Evolutionary conservation across 2,113 vertebrate genomes (phyloP).

Genomic region (Gopherus evgoodei): DNA sequence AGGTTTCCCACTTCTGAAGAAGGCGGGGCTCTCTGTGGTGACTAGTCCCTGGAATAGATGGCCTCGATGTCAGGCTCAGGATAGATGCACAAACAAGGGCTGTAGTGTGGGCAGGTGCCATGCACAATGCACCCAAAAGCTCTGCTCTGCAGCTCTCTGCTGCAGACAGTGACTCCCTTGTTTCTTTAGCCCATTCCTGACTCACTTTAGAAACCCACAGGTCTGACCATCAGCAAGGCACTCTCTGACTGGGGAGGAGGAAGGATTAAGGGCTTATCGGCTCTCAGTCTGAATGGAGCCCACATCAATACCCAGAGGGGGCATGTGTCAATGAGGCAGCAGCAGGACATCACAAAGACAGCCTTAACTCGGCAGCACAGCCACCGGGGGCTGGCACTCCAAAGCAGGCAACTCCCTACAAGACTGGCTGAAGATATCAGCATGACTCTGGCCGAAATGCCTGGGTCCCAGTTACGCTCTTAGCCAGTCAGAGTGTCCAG

Average conservation of each 20-base stretch:
- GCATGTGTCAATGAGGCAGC: fast-evolving
- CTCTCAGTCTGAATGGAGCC: background rate
- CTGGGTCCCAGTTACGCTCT: background rate
- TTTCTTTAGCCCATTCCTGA: no score
- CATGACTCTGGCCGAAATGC: background rate
- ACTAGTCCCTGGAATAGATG: background rate
- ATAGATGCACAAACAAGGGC: background rate
- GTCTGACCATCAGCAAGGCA: background rate
- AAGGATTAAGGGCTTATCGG: background rate
- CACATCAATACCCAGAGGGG: background rate
- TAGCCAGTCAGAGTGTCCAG: background rate
- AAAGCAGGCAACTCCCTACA: no score
- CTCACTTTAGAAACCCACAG: no score
- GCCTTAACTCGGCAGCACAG: background rate
- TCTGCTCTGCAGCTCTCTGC: no score
- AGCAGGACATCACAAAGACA: background rate
- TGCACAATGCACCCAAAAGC: background rate
- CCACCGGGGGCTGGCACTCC: background rate
- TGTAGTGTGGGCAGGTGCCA: background rate
- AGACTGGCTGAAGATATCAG: background rate
- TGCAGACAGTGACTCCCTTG: no score
- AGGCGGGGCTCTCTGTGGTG: background rate
- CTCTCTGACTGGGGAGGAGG: fast-evolving
- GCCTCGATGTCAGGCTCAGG: background rate
- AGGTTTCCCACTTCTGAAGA: background rate